These are phyloP conservation scores for Phanerotoma sp. DNA, from an alignment of 2,888 invertebrate species.

Conservation along the genomic window DNA sequence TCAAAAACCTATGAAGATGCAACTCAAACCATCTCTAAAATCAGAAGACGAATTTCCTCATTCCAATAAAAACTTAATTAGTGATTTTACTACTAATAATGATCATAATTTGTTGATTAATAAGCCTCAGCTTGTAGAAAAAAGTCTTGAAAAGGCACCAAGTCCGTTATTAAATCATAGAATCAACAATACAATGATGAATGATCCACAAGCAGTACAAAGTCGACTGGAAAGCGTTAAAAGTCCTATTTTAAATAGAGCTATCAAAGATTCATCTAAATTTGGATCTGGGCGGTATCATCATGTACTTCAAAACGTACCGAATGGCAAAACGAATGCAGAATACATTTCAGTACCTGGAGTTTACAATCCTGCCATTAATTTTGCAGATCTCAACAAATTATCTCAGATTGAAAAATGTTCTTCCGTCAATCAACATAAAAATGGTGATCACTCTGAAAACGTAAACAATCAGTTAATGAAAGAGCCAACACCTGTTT, in stretches of 20 bases:
- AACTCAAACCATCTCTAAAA: not conserved
- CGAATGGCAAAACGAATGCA: slow-evolving; percentile 30
- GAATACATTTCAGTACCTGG: slow-evolving; percentile 25
- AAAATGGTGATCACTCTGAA: not conserved
- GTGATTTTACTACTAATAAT: no score
- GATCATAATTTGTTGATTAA: not conserved
- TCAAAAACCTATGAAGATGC: slow-evolving; percentile 31
- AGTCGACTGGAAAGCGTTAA: not conserved
- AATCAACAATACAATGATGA: not conserved
- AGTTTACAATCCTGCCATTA: slow-evolving; percentile 24
- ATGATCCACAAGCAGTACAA: no score
- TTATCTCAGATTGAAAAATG: slow-evolving; percentile 2
- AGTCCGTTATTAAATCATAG: not conserved
- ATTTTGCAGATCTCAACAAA: slow-evolving; percentile 17
- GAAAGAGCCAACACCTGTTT: no score
- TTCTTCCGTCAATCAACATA: not conserved
- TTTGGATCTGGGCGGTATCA: slow-evolving; percentile 36
- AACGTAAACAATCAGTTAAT: not conserved
- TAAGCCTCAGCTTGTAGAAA: no score
- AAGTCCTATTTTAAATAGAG: not conserved
- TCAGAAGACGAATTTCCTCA: slow-evolving; percentile 1
- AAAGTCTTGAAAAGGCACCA: no score
- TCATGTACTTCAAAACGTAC: slow-evolving; percentile 35
- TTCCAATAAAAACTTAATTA: no score
- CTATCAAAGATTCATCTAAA: not conserved